phyloP scores from a whole-genome alignment of 2,113 vertebrate species.

The Tor tambroides region DNA sequence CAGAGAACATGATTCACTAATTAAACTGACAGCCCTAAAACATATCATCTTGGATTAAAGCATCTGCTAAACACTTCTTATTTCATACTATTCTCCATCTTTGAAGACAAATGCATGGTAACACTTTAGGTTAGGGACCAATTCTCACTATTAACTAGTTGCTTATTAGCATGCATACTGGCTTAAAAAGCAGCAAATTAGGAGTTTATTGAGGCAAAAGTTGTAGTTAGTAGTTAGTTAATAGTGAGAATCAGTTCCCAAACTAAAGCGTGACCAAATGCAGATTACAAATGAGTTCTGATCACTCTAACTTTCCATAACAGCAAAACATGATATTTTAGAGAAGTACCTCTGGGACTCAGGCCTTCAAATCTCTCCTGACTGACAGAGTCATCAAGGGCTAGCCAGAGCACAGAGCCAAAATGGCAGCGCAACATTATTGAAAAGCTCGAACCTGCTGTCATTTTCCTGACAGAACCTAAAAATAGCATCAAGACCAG shows the following conservation, averaged over 20 bases:
- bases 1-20: background rate
- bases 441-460: constrained; percentile 67
- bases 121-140: no score
- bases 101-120: background rate
- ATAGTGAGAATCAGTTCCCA: no score
- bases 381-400: constrained; percentile 75
- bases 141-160: no score
- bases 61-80: background rate
- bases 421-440: constrained; percentile 60
- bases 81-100: background rate
- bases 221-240: no score
- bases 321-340: background rate
- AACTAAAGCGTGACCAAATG: no score
- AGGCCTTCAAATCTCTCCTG: constrained; percentile 23
- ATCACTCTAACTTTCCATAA: background rate
- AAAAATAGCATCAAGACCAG: constrained; percentile 60
- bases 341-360: constrained; percentile 12
- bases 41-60: background rate
- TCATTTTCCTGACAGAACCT: constrained; percentile 67
- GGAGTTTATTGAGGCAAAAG: no score
- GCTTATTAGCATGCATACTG: no score
- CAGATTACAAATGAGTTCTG: background rate
- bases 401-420: constrained; percentile 50
- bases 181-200: no score
- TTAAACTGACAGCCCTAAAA: background rate